These are phyloP conservation scores for Lindbergichthys nudifrons DNA, from an alignment of 2,797 vertebrate species.

Conservation along the genomic window DNA sequence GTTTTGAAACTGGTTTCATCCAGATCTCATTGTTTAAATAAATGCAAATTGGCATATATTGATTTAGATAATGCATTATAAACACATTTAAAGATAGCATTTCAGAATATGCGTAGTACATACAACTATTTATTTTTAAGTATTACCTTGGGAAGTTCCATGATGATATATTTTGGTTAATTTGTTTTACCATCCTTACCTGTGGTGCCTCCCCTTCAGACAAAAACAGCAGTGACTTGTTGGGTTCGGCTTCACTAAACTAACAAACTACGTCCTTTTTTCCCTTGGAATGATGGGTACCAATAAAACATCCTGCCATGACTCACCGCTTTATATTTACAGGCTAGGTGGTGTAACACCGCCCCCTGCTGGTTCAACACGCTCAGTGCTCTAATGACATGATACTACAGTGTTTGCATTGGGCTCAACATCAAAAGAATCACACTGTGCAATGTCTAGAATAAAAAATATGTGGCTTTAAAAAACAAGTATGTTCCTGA, in stretches of 20 bases:
- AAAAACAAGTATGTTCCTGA: neutral
- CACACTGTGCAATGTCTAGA: neutral
- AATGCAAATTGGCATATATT: no score
- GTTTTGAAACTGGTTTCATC: no score
- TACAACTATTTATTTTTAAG: no score
- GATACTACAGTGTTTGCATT: neutral
- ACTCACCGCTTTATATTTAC: neutral
- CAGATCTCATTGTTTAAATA: no score
- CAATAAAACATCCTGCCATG: neutral
- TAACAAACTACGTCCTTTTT: neutral
- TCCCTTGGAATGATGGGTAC: neutral
- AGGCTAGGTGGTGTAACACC: constrained; percentile 3
- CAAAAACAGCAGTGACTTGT: neutral
- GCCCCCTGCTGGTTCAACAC: constrained; percentile 66
- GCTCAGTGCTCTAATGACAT: neutral
- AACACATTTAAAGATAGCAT: no score
- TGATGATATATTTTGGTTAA: no score
- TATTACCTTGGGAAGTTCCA: no score
- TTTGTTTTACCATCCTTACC: no score
- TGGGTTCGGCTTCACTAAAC: neutral
- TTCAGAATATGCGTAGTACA: no score
- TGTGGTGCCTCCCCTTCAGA: neutral
- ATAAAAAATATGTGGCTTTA: neutral
- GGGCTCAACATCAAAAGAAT: neutral
- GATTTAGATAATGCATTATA: no score